Evolutionary conservation across 2,888 invertebrate species (phyloP), one percentile per base, ranked within the genome.

Genomic region (Nymphalis polychloros): DNA sequence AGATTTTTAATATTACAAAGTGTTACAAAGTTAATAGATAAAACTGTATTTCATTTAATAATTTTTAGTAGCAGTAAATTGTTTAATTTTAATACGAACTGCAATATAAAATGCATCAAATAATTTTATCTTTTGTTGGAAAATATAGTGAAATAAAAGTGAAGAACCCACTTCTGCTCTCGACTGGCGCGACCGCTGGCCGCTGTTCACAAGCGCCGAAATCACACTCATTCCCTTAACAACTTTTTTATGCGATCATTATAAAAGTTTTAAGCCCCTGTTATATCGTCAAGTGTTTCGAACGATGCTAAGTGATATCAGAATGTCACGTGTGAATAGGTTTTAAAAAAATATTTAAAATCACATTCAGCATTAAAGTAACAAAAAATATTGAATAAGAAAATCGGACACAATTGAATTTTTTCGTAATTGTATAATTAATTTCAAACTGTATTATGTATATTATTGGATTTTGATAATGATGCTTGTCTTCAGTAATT

Each of bases 181-280:
- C 52, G 52, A 52, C 52, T 23, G 31, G 31, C n/a, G 55, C 31
- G 55, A 55, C 55, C 55, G 55, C 55, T 35, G 55, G 55, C 55
- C 55, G 55, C 55, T n/a, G 31, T 31, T 55, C 55, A 55, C 55
- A 20, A 55, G 55, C 55, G 55, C 27, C 55, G 31, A 55, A 55
- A 31, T 55, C 55, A 35, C 55, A 55, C 55, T 57, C 57, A 41
- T 55, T 55, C 53, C 27, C 31, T 31, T 13, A 55, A 55, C 35
- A 57, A 57, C 57, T 41, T 57, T 41, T 57, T 57, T n/a, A 57
- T 57, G 35, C 35, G 57, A 57, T 57, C 57, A 57, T 57, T 57
- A 41, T 57, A 57, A 57, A 57, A 57, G 35, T 57, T 57, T 57
- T 13, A 57, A 57, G 57, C 57, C 57, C 2, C 57, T 57, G n/a